Percentiles rank a stretch among this genome's conserved stretches.
Conservation (phyloP, 2,113 vertebrate species). For the Xiphophorus hellerii region DNA sequence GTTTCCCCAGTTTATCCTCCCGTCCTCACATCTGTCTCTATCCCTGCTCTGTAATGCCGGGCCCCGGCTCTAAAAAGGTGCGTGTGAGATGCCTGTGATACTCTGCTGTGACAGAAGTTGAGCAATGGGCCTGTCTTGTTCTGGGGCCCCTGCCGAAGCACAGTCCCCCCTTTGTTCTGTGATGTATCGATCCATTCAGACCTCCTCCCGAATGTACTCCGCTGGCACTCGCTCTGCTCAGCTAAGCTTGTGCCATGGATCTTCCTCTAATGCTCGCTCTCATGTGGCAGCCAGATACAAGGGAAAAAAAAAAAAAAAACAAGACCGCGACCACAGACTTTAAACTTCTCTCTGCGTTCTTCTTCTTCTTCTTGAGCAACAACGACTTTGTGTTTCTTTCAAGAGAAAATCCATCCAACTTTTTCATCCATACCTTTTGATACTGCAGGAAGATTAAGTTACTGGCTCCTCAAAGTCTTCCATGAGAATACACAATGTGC, state of each 20-base stretch:
- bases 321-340: not conserved
- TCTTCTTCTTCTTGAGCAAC: not conserved
- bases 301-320: slow-evolving; percentile 5
- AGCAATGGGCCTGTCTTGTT: slow-evolving; percentile 73
- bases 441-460: slow-evolving; percentile 11
- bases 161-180: slow-evolving; percentile 73
- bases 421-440: slow-evolving; percentile 6
- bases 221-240: slow-evolving; percentile 43
- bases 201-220: slow-evolving; percentile 59
- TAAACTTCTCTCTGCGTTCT: not conserved
- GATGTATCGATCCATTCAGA: slow-evolving; percentile 75
- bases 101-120: slow-evolving; percentile 66
- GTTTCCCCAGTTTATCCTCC: slow-evolving; percentile 35
- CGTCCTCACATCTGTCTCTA: slow-evolving; percentile 42
- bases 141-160: slow-evolving; percentile 63
- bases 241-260: slow-evolving; percentile 45
- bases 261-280: slow-evolving; percentile 30
- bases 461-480: slow-evolving; percentile 9
- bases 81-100: slow-evolving; percentile 67
- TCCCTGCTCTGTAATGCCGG: slow-evolving; percentile 30
- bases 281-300: slow-evolving; percentile 24
- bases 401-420: not conserved
- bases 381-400: not conserved
- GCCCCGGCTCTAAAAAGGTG: slow-evolving; percentile 43
- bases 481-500: not conserved